phyloP scores from a whole-genome alignment of 2,888 invertebrate genomes.

The Cremastobaeus sp. region DNA sequence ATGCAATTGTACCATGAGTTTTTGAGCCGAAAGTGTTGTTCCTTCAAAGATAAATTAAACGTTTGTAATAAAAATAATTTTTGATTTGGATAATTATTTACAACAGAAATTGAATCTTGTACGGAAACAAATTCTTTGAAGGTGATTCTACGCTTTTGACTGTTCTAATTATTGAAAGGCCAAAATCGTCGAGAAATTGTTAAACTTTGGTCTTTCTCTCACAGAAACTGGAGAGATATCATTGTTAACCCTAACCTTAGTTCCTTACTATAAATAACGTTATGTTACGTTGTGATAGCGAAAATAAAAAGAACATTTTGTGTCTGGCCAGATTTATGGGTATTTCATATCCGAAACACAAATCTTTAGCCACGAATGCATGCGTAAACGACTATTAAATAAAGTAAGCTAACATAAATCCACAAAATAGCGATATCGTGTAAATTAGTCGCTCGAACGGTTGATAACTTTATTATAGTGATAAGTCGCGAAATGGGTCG shows the following conservation, averaged over 20 bases:
- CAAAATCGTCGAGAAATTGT: conserved; percentile 16
- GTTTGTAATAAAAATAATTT: no score
- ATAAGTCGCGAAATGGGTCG: conserved; percentile 24
- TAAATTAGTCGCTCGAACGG: conserved; percentile 37
- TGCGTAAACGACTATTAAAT: conserved; percentile 25
- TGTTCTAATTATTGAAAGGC: conserved; percentile 18
- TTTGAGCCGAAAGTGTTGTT: no score
- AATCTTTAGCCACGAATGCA: conserved; percentile 6
- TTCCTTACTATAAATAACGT: conserved; percentile 46
- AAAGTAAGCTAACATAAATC: conserved; percentile 16
- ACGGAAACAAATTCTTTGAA: no score
- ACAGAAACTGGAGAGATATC: conserved; percentile 31
- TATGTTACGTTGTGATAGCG: conserved; percentile 41
- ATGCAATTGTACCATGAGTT: no score
- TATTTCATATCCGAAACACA: not conserved
- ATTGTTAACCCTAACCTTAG: conserved; percentile 47
- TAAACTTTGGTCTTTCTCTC: conserved; percentile 13
- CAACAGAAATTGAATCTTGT: no score
- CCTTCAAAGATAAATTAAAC: no score
- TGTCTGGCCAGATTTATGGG: conserved; percentile 5
- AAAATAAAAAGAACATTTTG: conserved; percentile 19
- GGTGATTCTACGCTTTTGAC: no score
- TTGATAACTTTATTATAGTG: conserved; percentile 39
- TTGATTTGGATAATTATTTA: no score
- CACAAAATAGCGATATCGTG: conserved; percentile 37